Percentiles rank a stretch among this genome's conserved stretches.
Conservation (phyloP, 2,113 vertebrate genomes). For the Circaetus cinerascens region DNA sequence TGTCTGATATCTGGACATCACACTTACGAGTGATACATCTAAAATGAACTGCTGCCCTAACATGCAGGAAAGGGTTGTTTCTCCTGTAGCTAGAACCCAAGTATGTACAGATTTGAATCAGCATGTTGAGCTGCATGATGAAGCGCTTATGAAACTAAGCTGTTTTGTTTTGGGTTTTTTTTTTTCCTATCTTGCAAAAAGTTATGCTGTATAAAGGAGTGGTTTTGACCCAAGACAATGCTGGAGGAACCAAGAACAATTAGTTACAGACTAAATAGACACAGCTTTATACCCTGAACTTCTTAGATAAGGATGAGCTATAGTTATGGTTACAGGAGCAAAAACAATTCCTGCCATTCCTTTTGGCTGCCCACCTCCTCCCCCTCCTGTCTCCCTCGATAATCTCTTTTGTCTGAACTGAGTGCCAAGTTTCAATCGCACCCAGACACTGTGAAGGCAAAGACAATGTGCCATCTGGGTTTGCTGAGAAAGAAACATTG, state of each 20-base stretch:
- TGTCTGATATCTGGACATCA: background rate
- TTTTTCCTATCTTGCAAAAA: background rate
- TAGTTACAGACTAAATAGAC: background rate
- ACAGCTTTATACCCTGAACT: background rate
- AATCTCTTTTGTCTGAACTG: background rate
- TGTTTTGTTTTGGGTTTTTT: background rate
- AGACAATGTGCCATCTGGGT: conserved; percentile 30
- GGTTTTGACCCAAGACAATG: background rate
- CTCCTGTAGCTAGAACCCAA: rapidly evolving
- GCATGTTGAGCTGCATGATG: background rate
- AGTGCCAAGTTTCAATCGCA: background rate
- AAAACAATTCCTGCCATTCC: background rate
- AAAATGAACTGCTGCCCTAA: background rate
- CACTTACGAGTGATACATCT: background rate
- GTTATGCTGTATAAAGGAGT: background rate
- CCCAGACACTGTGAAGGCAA: conserved; percentile 12
- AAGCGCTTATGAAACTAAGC: background rate
- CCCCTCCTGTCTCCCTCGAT: background rate
- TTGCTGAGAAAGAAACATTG: background rate
- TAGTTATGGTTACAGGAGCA: background rate
- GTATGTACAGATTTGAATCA: background rate
- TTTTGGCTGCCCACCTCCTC: background rate
- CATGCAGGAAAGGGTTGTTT: background rate
- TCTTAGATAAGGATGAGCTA: background rate
- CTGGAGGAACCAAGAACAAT: background rate